phyloP scores from a whole-genome alignment of 2,888 invertebrate species.

The Hymenopus coronatus region DNA sequence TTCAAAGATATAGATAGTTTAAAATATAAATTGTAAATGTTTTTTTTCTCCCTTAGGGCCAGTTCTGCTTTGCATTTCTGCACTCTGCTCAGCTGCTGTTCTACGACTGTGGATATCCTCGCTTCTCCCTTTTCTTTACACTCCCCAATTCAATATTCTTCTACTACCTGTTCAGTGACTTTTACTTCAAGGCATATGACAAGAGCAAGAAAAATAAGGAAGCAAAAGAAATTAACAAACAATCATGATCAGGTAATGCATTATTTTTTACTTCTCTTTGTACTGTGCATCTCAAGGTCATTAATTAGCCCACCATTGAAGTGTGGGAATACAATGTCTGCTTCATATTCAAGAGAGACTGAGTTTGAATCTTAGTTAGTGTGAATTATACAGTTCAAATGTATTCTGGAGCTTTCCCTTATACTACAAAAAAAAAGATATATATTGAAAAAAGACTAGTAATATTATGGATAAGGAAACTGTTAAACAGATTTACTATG shows the following conservation, averaged over 20 bases:
- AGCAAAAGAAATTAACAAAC: not conserved
- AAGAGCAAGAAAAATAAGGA: not conserved
- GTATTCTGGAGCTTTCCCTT: too few species aligned
- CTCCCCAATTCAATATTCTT: conserved; percentile 47
- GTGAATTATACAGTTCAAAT: too few species aligned
- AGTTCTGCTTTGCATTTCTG: conserved; percentile 41
- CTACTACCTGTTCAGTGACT: conserved; percentile 53
- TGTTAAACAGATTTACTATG: too few species aligned
- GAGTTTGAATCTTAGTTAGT: too few species aligned
- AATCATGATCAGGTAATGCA: not conserved
- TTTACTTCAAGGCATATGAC: conserved; percentile 50
- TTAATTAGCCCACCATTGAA: too few species aligned
- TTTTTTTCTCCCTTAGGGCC: conserved; percentile 38
- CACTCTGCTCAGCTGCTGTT: conserved; percentile 42
- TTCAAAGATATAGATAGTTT: not conserved
- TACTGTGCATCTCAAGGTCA: too few species aligned
- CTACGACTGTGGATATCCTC: conserved; percentile 41
- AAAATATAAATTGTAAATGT: not conserved
- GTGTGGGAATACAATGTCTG: too few species aligned
- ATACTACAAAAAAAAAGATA: too few species aligned
- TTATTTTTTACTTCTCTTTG: too few species aligned
- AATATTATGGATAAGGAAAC: too few species aligned
- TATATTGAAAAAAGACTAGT: too few species aligned
- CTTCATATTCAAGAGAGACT: too few species aligned
- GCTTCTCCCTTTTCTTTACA: conserved; percentile 40